Base-by-base conservation (phyloP, 2,113 vertebrate species). In the Dipodomys merriami region DNA sequence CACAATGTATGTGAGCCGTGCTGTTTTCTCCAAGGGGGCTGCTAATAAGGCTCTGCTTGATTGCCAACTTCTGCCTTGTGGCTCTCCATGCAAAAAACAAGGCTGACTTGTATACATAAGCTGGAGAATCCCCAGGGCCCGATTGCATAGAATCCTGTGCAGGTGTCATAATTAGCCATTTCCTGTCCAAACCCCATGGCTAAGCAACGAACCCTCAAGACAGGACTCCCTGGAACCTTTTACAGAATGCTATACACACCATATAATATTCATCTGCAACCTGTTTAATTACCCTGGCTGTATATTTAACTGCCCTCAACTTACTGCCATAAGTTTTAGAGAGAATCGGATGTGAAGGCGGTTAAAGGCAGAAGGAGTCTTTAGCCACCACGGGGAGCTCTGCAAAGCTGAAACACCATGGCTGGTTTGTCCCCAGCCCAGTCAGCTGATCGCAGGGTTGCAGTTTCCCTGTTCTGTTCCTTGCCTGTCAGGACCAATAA, bases 81-180 rank as follows among this genome's bases (percentile, higher is more conserved):
- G 86, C 95, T 97, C 96, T 88, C 94, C 68, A 88, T 72, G 72
- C 62, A 0, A n/a, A 30, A 96, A 95, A 94, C 44, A 78, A 96
- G 91, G 95, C 90, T 83, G 96, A 94, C 94, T 93, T 97, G 82
- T 96, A 20, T 79, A 83, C 74, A 91, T 90, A 80, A 95, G 74
- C 93, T 95, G 93, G 68, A 27, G 65, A 85, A 90, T 97, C 98
- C 96, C 97, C 6, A 78, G 91, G 96, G 97, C 18, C 97, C 92
- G 95, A 96, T 97, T 95, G 65, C 84, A 88, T 72, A 88, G 95
- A 60, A 97, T 95, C 33, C 92, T 96, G 71, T 88, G 94, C 97
- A 97, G 96, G 97, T 98, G 97, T 97, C 91, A 97, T 98, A 98
- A 98, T 98, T 98, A 98, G 96, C 97, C 96, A 96, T 96, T 98